phyloP scores from a whole-genome alignment of 2,888 invertebrate species.

The Drosophila niveifrons region DNA sequence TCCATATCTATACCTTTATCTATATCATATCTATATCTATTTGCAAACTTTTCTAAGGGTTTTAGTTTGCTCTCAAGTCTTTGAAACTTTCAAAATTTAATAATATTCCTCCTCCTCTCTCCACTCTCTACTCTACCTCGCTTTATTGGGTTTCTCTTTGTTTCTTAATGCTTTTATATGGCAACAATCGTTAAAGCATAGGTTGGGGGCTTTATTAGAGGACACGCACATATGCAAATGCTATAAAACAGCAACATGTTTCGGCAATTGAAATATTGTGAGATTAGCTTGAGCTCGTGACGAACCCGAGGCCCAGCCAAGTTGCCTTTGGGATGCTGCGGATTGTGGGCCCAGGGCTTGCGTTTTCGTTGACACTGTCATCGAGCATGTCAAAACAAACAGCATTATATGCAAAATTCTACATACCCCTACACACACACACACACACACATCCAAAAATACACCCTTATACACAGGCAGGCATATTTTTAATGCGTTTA shows the following conservation, averaged over 20 bases:
- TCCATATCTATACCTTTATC: too few relatives aligned
- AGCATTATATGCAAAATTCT: conserved; percentile 79
- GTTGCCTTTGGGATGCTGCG: conserved; percentile 42
- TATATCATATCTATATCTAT: background rate
- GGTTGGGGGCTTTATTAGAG: conserved; percentile 41
- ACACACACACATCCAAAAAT: background rate
- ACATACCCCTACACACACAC: conserved; percentile 29
- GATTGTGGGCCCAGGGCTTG: conserved; percentile 15
- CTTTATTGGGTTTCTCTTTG: conserved; percentile 34
- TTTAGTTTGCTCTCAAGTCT: background rate
- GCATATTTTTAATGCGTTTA: conserved; percentile 84
- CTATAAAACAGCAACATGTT: conserved; percentile 62
- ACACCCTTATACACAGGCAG: conserved; percentile 56
- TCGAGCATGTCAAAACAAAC: conserved; percentile 83
- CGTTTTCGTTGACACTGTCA: conserved; percentile 73
- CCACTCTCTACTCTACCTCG: background rate
- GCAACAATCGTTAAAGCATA: conserved; percentile 40
- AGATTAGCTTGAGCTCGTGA: conserved; percentile 58
- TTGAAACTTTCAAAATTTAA: conserved; percentile 32
- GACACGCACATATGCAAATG: conserved; percentile 52
- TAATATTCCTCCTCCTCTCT: conserved; percentile 3
- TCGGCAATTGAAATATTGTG: conserved; percentile 76
- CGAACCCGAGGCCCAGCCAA: conserved; percentile 26
- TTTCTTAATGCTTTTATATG: conserved; percentile 47
- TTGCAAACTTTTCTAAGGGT: background rate